phyloP scores from a whole-genome alignment of 2,113 vertebrate genomes.

The Carollia perspicillata region DNA sequence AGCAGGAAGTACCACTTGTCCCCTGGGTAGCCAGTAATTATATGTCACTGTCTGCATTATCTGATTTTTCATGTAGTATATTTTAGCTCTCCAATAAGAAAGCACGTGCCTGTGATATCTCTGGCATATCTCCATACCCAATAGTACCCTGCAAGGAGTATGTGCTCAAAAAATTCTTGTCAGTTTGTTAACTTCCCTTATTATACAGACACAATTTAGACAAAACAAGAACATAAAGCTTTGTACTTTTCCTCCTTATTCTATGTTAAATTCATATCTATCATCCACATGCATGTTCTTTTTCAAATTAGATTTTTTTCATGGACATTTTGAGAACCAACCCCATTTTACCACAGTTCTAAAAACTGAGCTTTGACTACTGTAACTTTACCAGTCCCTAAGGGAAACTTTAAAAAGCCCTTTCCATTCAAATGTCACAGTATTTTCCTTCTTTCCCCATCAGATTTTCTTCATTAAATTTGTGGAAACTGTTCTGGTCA shows the following conservation, averaged over 20 bases:
- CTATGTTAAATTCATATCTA: not conserved
- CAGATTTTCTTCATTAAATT: not conserved
- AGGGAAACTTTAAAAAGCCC: not conserved
- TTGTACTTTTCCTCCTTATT: not conserved
- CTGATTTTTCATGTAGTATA: not conserved
- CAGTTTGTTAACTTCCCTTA: not conserved
- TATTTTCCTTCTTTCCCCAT: not conserved
- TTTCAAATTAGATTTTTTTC: slow-evolving; percentile 8
- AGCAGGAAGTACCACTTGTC: not conserved
- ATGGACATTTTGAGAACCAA: not conserved
- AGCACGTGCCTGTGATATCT: not conserved
- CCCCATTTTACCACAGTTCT: not conserved
- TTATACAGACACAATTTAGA: not conserved
- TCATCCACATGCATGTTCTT: not conserved
- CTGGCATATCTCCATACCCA: not conserved
- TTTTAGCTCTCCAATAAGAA: not conserved
- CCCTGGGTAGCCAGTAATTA: not conserved
- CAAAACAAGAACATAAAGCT: not conserved
- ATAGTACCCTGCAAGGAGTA: not conserved
- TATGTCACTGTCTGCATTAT: not conserved
- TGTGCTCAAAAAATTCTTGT: not conserved
- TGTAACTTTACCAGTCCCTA: not conserved
- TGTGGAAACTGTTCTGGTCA: not conserved
- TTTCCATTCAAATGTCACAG: not conserved
- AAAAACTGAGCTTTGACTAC: not conserved